phyloP scores from a whole-genome alignment of 2,113 vertebrate genomes.

The Toxotes chatareus region DNA sequence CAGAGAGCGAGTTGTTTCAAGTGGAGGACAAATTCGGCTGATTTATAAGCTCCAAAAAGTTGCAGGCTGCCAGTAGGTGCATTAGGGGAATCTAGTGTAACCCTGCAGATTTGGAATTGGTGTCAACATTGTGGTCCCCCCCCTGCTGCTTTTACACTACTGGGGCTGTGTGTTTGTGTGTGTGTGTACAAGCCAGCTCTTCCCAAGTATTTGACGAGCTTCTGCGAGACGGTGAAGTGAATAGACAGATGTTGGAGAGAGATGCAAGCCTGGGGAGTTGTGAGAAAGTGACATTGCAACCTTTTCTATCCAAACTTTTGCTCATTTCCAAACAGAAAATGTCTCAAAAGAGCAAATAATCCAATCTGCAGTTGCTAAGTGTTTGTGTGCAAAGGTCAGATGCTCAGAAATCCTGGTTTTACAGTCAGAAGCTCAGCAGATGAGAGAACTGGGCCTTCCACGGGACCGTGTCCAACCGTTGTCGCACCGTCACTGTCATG shows the following conservation, averaged over 20 bases:
- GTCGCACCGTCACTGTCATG: neutral
- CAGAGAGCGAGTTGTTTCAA: neutral
- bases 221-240: slow-evolving; percentile 17
- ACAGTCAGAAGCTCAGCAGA: slow-evolving; percentile 42
- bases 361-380: neutral
- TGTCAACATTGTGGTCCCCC: slow-evolving; percentile 10
- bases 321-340: neutral
- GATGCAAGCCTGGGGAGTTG: neutral
- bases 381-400: neutral
- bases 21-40: neutral
- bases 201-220: slow-evolving; percentile 32
- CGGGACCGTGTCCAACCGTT: neutral
- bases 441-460: slow-evolving; percentile 4
- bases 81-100: slow-evolving; percentile 6
- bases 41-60: neutral
- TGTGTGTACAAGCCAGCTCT: neutral
- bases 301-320: neutral
- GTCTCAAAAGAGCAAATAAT: neutral
- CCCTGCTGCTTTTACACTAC: slow-evolving; percentile 20
- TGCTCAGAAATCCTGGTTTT: neutral
- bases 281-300: neutral
- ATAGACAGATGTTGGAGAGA: slow-evolving; percentile 39
- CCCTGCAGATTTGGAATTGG: slow-evolving; percentile 1
- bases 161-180: slow-evolving; percentile 9
- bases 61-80: slow-evolving; percentile 18